A percentile compares a stretch with the other conserved stretches of the same genome.
phyloP scores from a whole-genome alignment of 2,888 invertebrate genomes.

The Synergus itoensis region DNA sequence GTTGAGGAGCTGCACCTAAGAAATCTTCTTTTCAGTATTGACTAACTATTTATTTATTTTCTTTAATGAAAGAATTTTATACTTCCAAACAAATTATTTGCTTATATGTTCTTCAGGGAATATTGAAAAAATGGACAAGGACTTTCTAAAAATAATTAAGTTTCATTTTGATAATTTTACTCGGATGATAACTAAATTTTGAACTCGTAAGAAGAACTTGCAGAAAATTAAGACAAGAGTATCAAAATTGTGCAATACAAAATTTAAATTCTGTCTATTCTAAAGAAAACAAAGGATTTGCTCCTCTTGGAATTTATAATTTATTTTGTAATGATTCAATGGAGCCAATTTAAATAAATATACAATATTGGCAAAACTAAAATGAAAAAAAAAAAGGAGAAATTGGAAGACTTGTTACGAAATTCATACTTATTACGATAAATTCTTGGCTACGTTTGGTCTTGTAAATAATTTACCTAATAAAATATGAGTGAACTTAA shows the following conservation, averaged over 20 bases:
- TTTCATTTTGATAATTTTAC: background rate
- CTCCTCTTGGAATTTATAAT: too few species aligned
- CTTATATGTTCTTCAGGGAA: background rate
- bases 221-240: background rate
- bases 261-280: background rate
- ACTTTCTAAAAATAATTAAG: background rate
- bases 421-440: background rate
- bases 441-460: slow-evolving; percentile 37
- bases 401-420: background rate
- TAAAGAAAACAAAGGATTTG: background rate
- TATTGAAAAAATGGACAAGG: background rate
- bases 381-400: background rate
- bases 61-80: background rate
- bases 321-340: background rate
- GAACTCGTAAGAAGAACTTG: background rate
- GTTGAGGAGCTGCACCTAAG: slow-evolving; percentile 70
- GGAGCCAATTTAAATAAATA: too few species aligned
- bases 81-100: background rate
- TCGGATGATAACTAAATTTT: background rate
- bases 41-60: slow-evolving; percentile 7
- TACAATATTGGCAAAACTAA: too few species aligned
- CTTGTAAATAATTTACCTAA: background rate
- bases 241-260: too few species aligned
- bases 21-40: slow-evolving; percentile 19
- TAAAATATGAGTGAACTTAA: background rate